Evolutionary conservation across 1,140 invertebrate species (phyloP).

Genomic region (Dysdera silvatica): DNA sequence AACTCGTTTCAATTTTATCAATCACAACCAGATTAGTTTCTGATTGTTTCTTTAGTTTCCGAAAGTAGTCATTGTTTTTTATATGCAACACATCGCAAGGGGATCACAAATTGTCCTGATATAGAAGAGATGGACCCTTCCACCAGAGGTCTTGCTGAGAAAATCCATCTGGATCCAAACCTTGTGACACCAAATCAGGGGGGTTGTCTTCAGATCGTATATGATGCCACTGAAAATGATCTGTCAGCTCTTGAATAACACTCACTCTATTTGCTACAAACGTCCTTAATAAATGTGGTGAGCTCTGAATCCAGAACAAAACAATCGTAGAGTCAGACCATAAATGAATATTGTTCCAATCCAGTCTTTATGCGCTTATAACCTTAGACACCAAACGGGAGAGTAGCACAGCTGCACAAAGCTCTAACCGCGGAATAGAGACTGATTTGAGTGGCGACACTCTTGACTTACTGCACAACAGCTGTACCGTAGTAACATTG

Average conservation of each 20-base stretch:
- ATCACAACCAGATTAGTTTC: neutral
- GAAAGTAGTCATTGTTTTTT: no score
- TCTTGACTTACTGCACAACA: conserved; percentile 20
- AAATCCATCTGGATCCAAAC: neutral
- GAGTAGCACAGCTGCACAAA: no score
- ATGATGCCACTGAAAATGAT: neutral
- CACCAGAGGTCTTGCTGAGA: neutral
- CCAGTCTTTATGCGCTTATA: neutral
- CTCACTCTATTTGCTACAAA: no score
- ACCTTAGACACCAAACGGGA: no score
- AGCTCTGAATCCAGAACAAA: no score
- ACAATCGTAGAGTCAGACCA: neutral
- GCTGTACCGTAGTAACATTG: neutral
- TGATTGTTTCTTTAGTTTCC: no score
- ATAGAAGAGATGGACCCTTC: neutral
- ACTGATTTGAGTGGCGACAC: conserved; percentile 22
- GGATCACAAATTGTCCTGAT: neutral
- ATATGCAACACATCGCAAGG: neutral
- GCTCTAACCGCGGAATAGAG: no score
- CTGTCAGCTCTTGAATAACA: no score
- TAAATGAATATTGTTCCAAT: neutral
- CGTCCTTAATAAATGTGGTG: no score
- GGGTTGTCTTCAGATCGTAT: neutral
- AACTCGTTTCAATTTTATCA: neutral
- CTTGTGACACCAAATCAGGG: neutral